Base-by-base conservation (phyloP, 2,113 vertebrate species). In the Zonotrichia leucophrys region DNA sequence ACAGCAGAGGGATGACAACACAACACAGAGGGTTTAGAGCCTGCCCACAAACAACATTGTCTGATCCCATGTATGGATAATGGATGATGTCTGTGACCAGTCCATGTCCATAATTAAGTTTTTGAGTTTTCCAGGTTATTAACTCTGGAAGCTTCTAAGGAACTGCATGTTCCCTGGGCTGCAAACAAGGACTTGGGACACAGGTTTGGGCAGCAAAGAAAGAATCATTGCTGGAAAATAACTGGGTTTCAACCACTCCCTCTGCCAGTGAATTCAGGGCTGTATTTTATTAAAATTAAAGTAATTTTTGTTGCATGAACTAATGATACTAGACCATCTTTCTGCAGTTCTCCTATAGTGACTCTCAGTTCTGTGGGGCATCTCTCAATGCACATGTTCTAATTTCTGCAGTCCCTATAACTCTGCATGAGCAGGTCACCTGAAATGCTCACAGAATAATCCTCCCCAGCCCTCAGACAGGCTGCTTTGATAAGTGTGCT, bases 371-470 rank as follows among this genome's bases (percentile, higher is more conserved):
- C 69, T 25, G 42, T 77, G 42, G 77, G 55, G 47, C 75, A 24
- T 69, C 75, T 83, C 86, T 83, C 37, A n/a, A 72, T 50, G 46
- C 35, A 18, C 44, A 66, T 12, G 44, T 87, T 95, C 66, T 90
- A 46, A 78, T 87, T 90, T 75, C 69, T 90, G 52, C 64, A 64
- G 39, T 39, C 80, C 23, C 49, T 88, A 31, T 73, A n/a, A 7
- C 50, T 3, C 83, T 70, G 75, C 89, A 68, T 91, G 91, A 92
- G 25, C 14, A 37, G 79, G 19, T 39, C 59, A 52, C 76, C 50
- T 58, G 49, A 95, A 93, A 94, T 35, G 59, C 79, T 70, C 52
- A 3, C 46, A 9, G 83, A 90, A 80, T 33, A 81, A 81, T 83
- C 90, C 52, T 81, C 56, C 64, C 24, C 39, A 31, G 64, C 19